A percentile compares a stretch with the other conserved stretches of the same genome.
Conservation (phyloP, 2,797 vertebrate species). For the Thalassophryne amazonica region DNA sequence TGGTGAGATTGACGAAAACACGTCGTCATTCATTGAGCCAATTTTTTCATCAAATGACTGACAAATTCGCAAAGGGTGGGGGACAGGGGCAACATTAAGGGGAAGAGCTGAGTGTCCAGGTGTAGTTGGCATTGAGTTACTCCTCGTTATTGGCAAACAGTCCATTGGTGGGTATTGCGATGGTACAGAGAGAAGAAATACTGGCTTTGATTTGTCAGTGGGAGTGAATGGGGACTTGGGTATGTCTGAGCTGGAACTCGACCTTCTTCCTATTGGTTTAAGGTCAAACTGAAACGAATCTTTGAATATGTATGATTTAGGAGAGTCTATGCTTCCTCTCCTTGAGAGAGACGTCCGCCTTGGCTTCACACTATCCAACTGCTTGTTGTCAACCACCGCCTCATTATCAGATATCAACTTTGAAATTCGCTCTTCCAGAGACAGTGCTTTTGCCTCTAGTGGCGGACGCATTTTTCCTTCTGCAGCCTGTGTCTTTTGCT, state of each 20-base stretch:
- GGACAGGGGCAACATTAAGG: conserved; percentile 82
- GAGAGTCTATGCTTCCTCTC: conserved; percentile 97
- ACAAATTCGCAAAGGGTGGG: conserved; percentile 89
- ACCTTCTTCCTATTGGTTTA: conserved; percentile 93
- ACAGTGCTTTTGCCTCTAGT: conserved; percentile 90
- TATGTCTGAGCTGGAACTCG: conserved; percentile 97
- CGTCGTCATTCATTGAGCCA: conserved; percentile 87
- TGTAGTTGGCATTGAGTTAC: conserved; percentile 98
- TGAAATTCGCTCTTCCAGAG: conserved; percentile 95
- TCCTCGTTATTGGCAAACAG: conserved; percentile 97
- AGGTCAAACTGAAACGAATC: conserved; percentile 99
- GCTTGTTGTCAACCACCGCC: conserved; percentile 96
- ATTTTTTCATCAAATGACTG: conserved; percentile 99
- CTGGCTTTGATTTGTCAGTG: conserved; percentile 95
- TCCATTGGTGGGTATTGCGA: conserved; percentile 87
- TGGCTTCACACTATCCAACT: conserved; percentile 98
- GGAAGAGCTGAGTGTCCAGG: conserved; percentile 89
- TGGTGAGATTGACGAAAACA: conserved; percentile 89
- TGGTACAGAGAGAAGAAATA: conserved; percentile 95
- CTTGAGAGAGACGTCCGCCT: conserved; percentile 95
- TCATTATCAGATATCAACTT: conserved; percentile 99
- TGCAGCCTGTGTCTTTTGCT: conserved; percentile 75
- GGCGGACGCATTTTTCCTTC: conserved; percentile 90
- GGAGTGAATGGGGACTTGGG: conserved; percentile 98
- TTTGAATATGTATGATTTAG: conserved; percentile 99